Evolutionary conservation across 2,797 vertebrate genomes (phyloP).

Genomic region (Steatocranus sp.): DNA sequence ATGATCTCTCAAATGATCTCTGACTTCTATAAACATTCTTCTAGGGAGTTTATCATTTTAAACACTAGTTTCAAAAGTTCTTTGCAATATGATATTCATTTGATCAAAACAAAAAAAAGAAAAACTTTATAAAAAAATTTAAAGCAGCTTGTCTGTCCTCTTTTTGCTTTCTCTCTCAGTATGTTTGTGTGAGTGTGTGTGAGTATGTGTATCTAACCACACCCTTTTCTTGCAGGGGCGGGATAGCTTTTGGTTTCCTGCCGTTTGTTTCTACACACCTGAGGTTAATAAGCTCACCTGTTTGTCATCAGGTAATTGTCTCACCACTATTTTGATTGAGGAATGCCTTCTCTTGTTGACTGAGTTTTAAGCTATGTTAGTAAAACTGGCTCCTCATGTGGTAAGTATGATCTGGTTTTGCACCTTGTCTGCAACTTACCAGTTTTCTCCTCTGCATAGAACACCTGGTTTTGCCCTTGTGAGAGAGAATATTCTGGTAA

Average conservation of each 20-base stretch:
- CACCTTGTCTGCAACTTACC: background rate
- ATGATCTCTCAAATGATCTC: background rate
- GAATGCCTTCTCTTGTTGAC: background rate
- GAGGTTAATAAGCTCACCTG: background rate
- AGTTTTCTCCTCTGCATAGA: background rate
- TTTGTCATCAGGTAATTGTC: background rate
- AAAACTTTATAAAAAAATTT: fast-evolving
- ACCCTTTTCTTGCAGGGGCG: fast-evolving
- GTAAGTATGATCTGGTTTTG: background rate
- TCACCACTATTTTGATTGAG: background rate
- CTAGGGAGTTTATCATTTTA: background rate
- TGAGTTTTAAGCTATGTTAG: background rate
- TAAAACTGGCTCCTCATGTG: background rate
- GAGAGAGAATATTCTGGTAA: background rate
- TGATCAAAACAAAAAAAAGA: background rate
- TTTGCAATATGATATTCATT: background rate
- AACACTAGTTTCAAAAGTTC: background rate
- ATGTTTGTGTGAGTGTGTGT: background rate
- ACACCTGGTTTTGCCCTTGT: background rate
- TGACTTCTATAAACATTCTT: background rate
- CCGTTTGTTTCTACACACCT: fast-evolving
- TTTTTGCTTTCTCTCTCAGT: background rate
- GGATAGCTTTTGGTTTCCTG: background rate
- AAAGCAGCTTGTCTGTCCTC: background rate
- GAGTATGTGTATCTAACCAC: background rate